Evolutionary conservation across 2,888 invertebrate species (phyloP), one percentile per base, ranked within the genome.

Genomic region (Drosophila buzzatii): DNA sequence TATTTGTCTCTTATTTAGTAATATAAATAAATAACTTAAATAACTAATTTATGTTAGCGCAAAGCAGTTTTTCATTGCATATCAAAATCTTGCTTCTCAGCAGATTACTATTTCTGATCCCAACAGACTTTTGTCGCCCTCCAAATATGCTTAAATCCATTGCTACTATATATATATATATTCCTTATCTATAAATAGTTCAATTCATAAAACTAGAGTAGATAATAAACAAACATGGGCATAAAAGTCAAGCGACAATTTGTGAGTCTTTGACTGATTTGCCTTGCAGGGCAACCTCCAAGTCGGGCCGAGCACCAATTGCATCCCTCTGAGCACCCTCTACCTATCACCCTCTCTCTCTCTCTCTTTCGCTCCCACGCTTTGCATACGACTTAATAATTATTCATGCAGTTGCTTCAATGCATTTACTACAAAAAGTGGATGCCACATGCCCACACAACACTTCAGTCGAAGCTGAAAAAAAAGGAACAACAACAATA

Each of bases 321-420:
- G 8, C 49, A 51, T 33, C 31, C 49, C 49, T 12, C 31, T 49
- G 0, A 12, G 49, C 49, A 33, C 49, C 49, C 49, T 18, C 20
- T 1, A n/a, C n/a, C 10, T 31, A 31, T 10, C 31, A 6, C 5
- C n/a, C 16, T 6, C 27, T 27, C 10, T 4, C 0, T 37, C 56
- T 12, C 33, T 10, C 9, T 23, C 20, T 0, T 3, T n/a, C 33
- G 7, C 33, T 23, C 3, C 27, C 23, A 39, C 39, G 66, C 65
- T 64, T 65, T 69, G 63, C 67, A 62, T 78, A 81, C 71, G 73
- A 76, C 89, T 89, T 86, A 89, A 86, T 89, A 85, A 90, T 90
- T 85, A 90, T 90, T 86, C 89, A 89, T 90, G 89, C 87, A 90
- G 87, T 89, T 68, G 85, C 85, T 76, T 62, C 76, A 53, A 70